phyloP scores from a whole-genome alignment of 2,113 vertebrate species.

The Penelope pileata region DNA sequence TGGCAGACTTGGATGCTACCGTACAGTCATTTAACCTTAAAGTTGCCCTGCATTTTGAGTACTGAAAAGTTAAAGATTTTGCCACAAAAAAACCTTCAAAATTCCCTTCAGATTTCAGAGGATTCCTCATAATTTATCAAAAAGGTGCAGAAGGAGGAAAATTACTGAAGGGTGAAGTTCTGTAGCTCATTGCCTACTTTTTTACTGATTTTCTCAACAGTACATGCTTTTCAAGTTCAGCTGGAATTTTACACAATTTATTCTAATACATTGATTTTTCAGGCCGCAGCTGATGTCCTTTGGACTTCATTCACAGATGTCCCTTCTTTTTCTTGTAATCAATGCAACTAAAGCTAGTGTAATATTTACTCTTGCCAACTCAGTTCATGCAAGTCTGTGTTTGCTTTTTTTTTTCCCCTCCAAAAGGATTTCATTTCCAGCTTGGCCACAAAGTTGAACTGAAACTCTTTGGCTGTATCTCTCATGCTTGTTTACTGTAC shows the following conservation, averaged over 20 bases:
- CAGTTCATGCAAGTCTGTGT: background rate
- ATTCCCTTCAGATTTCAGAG: background rate
- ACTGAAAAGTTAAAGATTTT: background rate
- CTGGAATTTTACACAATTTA: background rate
- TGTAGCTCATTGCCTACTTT: background rate
- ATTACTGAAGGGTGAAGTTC: background rate
- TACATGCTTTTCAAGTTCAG: background rate
- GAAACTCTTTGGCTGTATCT: background rate
- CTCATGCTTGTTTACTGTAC: background rate
- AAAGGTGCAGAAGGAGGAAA: background rate
- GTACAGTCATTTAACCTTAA: background rate
- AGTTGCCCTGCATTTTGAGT: background rate
- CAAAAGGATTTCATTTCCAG: background rate
- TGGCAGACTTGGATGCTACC: background rate
- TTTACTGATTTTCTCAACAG: background rate
- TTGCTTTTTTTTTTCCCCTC: background rate
- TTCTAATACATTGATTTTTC: constrained; percentile 25
- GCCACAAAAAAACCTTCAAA: background rate
- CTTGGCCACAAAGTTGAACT: background rate
- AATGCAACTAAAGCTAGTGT: background rate
- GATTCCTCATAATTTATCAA: background rate
- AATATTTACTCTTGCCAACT: background rate
- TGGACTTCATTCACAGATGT: background rate
- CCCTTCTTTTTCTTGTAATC: background rate
- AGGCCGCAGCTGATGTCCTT: background rate